Evolutionary conservation across 2,888 invertebrate species (phyloP), one percentile per base, ranked within the genome.

Genomic region (Pyralis farinalis): DNA sequence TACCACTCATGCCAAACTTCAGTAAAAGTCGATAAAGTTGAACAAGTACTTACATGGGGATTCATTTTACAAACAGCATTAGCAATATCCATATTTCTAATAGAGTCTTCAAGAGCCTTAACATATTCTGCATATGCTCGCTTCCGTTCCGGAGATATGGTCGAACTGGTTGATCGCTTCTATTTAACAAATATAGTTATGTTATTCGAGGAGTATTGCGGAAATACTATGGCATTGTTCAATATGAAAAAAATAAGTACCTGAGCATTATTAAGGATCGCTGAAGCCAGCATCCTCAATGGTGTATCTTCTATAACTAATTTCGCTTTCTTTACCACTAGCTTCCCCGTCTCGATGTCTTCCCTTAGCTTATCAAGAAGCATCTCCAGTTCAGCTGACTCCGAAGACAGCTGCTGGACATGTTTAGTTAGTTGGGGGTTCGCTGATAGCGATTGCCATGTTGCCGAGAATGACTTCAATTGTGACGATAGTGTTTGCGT

Each of bases 241-340:
- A n/a, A n/a, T n/a, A n/a, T n/a, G n/a, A n/a, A n/a, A n/a, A 29
- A 12, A 29, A 6, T 8, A 40, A 51, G 12, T 47, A 85, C 85
- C 68, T 71, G 64, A 1, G 73, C 73, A 42, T 68, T 74, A 1
- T 78, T 64, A 37, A 82, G 56, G n/a, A 84, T 71, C 35, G 69
- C 64, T 0, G 55, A 46, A 0, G 82, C 73, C 47, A 81, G 48
- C 37, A 57, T 58, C 39, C 77, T 63, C 20, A 86, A 25, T 1
- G 82, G 80, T 1, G 74, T 76, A 25, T 83, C 68, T 37, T 82
- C 71, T 7, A 76, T 53, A 9, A 64, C 53, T 6, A 72, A 36
- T 25, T 52, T 57, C 36, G 77, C 64, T 40, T 51, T 51, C 43
- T 41, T 58, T 46, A 57, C 66, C 3, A 74, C 63, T 16, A 79